Conservation (phyloP, 2,113 vertebrate genomes). For the Pituophis catenifer region DNA sequence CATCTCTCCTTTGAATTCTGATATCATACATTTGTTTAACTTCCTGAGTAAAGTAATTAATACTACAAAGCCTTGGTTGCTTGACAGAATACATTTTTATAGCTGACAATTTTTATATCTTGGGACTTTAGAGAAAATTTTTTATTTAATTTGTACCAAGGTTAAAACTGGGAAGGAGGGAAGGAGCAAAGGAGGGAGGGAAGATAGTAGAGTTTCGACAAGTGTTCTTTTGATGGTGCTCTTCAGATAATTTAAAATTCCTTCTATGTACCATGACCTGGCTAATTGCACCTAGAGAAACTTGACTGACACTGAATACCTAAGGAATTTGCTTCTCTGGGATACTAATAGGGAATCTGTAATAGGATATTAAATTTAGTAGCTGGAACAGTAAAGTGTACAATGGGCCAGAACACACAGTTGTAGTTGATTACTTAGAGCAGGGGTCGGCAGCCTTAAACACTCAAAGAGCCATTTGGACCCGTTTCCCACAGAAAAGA, state of each 20-base stretch:
- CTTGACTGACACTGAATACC: not conserved
- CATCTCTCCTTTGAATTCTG: constrained; percentile 62
- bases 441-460: too few relatives aligned
- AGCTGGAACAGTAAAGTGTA: not conserved
- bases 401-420: not conserved
- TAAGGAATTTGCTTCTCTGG: not conserved
- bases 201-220: constrained; percentile 50
- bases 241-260: constrained; percentile 50
- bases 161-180: constrained; percentile 55
- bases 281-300: not conserved
- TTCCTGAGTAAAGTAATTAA: constrained; percentile 74
- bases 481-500: too few relatives aligned
- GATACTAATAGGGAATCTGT: not conserved
- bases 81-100: constrained; percentile 64
- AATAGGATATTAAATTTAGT: not conserved
- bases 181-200: not conserved
- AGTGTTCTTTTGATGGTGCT: constrained; percentile 30
- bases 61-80: constrained; percentile 58
- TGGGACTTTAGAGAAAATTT: constrained; percentile 57
- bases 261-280: not conserved
- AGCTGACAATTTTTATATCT: constrained; percentile 70
- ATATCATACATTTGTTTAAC: constrained; percentile 72
- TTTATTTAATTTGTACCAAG: constrained; percentile 75
- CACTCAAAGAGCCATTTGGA: too few relatives aligned
- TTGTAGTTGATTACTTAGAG: not conserved